Evolutionary conservation across 2,797 vertebrate species (phyloP).

Genomic region (Sebastes vulpes): DNA sequence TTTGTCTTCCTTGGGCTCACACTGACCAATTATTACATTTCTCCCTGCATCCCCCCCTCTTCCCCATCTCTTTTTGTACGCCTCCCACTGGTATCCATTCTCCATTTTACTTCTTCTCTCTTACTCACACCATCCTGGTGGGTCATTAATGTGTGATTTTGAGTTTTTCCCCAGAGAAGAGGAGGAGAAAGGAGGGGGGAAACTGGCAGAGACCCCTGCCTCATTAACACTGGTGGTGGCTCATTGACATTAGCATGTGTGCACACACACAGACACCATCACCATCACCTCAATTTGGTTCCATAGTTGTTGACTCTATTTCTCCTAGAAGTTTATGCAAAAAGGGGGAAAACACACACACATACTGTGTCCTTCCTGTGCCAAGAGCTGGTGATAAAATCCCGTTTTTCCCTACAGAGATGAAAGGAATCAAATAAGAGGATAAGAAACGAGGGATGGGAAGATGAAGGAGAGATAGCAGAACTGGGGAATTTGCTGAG

Average conservation of each 20-base stretch:
- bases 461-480: conserved; percentile 53
- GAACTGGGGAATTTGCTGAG: conserved; percentile 62
- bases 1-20: conserved; percentile 10
- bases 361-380: conserved; percentile 24
- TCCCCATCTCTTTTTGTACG: background rate
- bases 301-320: conserved; percentile 42
- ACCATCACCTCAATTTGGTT: conserved; percentile 22
- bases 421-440: conserved; percentile 37
- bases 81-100: conserved; percentile 9
- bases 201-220: conserved; percentile 28
- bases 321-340: conserved; percentile 26
- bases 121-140: conserved; percentile 47
- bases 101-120: conserved; percentile 20
- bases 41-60: conserved; percentile 8
- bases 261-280: background rate
- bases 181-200: background rate
- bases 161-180: conserved; percentile 54
- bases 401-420: conserved; percentile 35
- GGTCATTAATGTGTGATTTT: conserved; percentile 66
- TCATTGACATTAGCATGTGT: conserved; percentile 36
- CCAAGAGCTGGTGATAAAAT: conserved; percentile 37
- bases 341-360: conserved; percentile 14
- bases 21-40: conserved; percentile 56
- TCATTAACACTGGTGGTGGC: conserved; percentile 60
- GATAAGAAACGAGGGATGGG: conserved; percentile 30